These are phyloP conservation scores for Poeciliopsis infans DNA, from an alignment of 2,797 vertebrate genomes.

Conservation along the genomic window DNA sequence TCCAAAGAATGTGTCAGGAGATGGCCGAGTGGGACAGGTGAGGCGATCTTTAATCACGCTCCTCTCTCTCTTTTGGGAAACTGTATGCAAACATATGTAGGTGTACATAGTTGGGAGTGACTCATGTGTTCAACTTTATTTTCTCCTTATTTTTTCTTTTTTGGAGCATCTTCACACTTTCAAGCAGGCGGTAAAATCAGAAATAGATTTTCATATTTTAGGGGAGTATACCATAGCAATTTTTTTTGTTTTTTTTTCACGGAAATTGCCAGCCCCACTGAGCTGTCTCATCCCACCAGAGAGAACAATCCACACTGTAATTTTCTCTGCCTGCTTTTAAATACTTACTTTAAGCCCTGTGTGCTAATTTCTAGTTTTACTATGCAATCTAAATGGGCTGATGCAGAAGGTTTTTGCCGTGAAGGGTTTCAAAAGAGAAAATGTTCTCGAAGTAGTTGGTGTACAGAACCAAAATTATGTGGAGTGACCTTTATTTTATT, in stretches of 20 bases:
- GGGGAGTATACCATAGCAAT: slow-evolving; percentile 36
- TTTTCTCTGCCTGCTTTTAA: slow-evolving; percentile 32
- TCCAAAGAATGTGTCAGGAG: slow-evolving; percentile 93
- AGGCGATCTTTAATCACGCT: slow-evolving; percentile 50
- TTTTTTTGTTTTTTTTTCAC: slow-evolving; percentile 18
- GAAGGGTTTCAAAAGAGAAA: not conserved
- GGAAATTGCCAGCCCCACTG: slow-evolving; percentile 22
- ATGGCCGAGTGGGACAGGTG: slow-evolving; percentile 96
- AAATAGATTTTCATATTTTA: slow-evolving; percentile 52
- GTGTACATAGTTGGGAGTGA: slow-evolving; percentile 50
- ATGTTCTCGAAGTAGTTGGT: not conserved
- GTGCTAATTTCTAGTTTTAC: not conserved
- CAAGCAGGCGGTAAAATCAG: slow-evolving; percentile 44
- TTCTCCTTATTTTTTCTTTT: not conserved
- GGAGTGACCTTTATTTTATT: not conserved
- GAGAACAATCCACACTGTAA: slow-evolving; percentile 8
- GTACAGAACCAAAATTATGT: not conserved
- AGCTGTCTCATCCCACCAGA: slow-evolving; percentile 23
- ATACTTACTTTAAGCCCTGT: not conserved
- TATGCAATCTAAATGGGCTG: not conserved
- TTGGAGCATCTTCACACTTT: slow-evolving; percentile 36
- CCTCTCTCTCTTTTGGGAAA: slow-evolving; percentile 29
- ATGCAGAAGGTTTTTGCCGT: not conserved
- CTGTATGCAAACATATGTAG: slow-evolving; percentile 31
- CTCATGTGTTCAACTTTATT: slow-evolving; percentile 52